Conservation (phyloP, 2,888 invertebrate species). For the Chouioia cunea region DNA sequence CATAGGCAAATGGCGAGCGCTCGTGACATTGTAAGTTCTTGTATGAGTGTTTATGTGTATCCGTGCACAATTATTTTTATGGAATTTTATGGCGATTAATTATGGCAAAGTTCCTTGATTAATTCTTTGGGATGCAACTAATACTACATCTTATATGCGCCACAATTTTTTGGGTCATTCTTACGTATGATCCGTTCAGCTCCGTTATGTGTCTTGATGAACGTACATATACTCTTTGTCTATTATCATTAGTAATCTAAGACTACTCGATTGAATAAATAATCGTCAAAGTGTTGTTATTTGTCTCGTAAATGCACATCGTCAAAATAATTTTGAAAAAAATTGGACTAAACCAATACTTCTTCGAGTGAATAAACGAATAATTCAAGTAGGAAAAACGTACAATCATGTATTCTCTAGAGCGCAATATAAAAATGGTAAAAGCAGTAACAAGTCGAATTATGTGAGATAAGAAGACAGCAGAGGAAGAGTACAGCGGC, state of each 20-base stretch:
- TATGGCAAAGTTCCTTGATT: conserved; percentile 48
- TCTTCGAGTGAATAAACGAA: too few relatives aligned
- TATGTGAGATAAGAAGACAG: conserved; percentile 15
- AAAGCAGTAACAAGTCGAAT: conserved; percentile 21
- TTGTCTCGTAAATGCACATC: too few relatives aligned
- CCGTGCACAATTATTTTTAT: conserved; percentile 52
- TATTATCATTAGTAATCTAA: too few relatives aligned
- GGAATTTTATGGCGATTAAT: conserved; percentile 50
- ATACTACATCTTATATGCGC: conserved; percentile 5
- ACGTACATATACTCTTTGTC: too few relatives aligned
- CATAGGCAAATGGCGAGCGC: conserved; percentile 51
- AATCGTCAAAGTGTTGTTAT: too few relatives aligned
- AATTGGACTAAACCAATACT: too few relatives aligned
- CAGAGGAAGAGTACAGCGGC: conserved; percentile 48
- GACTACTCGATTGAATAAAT: too few relatives aligned
- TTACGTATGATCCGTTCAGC: too few relatives aligned
- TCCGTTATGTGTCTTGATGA: too few relatives aligned
- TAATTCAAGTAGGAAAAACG: too few relatives aligned
- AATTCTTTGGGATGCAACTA: conserved; percentile 52
- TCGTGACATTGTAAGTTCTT: neutral
- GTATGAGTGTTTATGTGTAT: neutral
- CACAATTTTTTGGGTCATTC: too few relatives aligned
- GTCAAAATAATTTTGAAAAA: too few relatives aligned
- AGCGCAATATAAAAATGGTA: conserved; percentile 5
- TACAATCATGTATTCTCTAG: neutral